Conservation (phyloP, 2,113 vertebrate genomes). For the Rhinoderma darwinii region DNA sequence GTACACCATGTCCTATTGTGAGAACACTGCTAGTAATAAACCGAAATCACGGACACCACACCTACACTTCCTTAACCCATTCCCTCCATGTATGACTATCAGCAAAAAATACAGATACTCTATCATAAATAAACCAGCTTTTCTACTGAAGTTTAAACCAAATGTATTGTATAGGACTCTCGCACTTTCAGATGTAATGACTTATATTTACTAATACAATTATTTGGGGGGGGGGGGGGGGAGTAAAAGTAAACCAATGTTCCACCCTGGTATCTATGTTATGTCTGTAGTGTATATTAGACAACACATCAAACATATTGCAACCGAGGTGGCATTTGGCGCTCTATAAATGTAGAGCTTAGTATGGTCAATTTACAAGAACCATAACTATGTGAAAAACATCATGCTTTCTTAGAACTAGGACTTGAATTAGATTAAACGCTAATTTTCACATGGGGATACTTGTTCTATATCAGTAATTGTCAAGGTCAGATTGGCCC, state of each 20-base stretch:
- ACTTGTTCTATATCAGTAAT: background rate
- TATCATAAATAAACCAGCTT: background rate
- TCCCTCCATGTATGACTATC: background rate
- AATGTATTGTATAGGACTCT: background rate
- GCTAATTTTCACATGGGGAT: background rate
- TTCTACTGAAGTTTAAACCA: background rate
- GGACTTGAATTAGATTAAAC: background rate
- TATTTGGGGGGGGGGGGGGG: too few relatives aligned
- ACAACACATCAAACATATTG: background rate
- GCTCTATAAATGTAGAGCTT: background rate
- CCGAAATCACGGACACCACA: constrained; percentile 2
- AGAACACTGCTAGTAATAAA: constrained; percentile 18
- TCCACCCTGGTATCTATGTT: background rate
- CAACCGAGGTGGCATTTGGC: background rate
- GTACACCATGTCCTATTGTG: constrained; percentile 48
- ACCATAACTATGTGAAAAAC: background rate
- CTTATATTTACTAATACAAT: background rate
- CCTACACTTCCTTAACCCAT: constrained; percentile 40
- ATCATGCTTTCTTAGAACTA: background rate
- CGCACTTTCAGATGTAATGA: background rate
- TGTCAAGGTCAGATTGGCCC: background rate
- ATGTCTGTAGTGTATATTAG: background rate
- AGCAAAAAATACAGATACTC: background rate
- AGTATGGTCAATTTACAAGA: background rate
- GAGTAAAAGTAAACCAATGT: too few relatives aligned